A percentile compares a stretch with the other conserved stretches of the same genome.
These are phyloP conservation scores for Operophtera brumata DNA, from an alignment of 2,888 invertebrate species.

Conservation along the genomic window DNA sequence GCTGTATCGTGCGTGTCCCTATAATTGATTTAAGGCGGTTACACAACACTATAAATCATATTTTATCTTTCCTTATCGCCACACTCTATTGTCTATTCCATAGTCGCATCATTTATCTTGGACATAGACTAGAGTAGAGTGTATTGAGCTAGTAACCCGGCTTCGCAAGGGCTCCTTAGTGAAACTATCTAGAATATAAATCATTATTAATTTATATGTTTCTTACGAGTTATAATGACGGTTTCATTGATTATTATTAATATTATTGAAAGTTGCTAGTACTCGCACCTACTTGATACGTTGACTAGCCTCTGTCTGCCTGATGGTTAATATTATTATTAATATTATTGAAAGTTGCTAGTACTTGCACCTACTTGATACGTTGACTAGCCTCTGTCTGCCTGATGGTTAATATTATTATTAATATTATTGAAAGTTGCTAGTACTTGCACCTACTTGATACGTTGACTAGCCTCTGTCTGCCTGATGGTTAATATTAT, in stretches of 20 bases:
- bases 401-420: background rate
- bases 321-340: background rate
- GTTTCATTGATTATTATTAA: background rate
- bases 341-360: background rate
- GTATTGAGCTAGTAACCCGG: slow-evolving; percentile 2
- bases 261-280: background rate
- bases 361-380: background rate
- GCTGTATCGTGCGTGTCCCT: slow-evolving; percentile 21
- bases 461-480: background rate
- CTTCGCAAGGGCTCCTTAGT: background rate
- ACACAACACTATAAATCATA: slow-evolving; percentile 61
- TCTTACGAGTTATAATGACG: too few species aligned
- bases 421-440: background rate
- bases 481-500: background rate
- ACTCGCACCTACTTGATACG: background rate
- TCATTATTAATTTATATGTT: background rate
- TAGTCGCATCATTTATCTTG: slow-evolving; percentile 57
- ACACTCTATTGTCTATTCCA: slow-evolving; percentile 65
- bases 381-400: background rate
- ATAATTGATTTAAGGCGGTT: slow-evolving; percentile 67
- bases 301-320: background rate
- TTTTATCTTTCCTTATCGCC: slow-evolving; percentile 62
- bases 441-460: background rate
- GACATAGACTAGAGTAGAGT: background rate
- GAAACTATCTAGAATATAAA: background rate